phyloP scores from a whole-genome alignment of 2,888 invertebrate species.

The Ormyrus pomaceus region DNA sequence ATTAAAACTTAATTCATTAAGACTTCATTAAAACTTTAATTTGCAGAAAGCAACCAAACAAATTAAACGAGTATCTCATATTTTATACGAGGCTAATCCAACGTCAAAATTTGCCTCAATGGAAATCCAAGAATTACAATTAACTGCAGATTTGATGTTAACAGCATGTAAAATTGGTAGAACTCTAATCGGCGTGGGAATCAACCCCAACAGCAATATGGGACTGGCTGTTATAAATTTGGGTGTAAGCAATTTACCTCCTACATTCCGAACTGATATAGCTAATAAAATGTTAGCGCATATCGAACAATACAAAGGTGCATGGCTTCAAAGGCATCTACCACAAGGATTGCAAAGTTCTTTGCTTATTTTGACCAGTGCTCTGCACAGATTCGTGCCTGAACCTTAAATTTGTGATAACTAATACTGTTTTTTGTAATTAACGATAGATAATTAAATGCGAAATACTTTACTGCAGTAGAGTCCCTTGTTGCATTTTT shows the following conservation, averaged over 20 bases:
- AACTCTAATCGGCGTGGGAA: constrained; percentile 78
- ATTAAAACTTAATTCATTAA: constrained; percentile 2
- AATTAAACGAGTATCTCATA: constrained; percentile 77
- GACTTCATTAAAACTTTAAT: constrained; percentile 14
- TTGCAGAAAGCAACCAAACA: constrained; percentile 78
- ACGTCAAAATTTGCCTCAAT: constrained; percentile 74
- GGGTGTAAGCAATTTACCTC: constrained; percentile 80
- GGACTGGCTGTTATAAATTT: constrained; percentile 79
- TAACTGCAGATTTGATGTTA: constrained; percentile 80
- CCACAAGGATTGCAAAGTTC: constrained; percentile 78
- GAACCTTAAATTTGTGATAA: constrained; percentile 63
- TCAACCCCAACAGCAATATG: constrained; percentile 78
- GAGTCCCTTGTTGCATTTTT: constrained; percentile 25
- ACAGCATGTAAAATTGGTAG: constrained; percentile 79
- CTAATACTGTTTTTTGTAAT: constrained; percentile 28
- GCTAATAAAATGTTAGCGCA: constrained; percentile 80
- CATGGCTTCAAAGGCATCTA: constrained; percentile 78
- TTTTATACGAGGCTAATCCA: constrained; percentile 73
- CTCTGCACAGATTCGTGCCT: constrained; percentile 77
- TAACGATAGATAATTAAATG: neutral
- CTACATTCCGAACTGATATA: constrained; percentile 81
- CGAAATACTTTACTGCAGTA: constrained; percentile 5
- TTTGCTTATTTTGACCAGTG: constrained; percentile 76
- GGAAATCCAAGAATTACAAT: constrained; percentile 78
- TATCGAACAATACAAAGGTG: constrained; percentile 78